phyloP scores from a whole-genome alignment of 2,113 vertebrate genomes.

The Plecotus auritus region DNA sequence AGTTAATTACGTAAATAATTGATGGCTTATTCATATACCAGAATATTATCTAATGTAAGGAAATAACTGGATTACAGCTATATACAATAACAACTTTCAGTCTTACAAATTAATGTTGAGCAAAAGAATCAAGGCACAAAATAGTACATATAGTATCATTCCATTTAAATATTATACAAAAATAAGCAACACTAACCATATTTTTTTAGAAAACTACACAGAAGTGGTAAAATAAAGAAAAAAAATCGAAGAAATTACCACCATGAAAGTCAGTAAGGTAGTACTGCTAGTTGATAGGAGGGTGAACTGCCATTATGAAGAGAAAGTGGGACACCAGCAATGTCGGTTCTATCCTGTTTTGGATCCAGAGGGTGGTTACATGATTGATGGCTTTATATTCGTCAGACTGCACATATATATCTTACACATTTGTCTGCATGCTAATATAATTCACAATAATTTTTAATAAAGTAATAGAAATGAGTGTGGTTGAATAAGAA shows the following conservation, averaged over 20 bases:
- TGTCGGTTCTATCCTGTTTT: not conserved
- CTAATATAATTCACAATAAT: not conserved
- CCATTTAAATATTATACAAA: constrained; percentile 10
- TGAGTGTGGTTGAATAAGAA: not conserved
- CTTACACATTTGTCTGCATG: not conserved
- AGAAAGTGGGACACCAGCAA: not conserved
- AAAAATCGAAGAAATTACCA: not conserved
- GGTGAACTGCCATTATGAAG: not conserved
- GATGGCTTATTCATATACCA: not conserved
- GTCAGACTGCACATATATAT: not conserved
- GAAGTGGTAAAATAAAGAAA: not conserved
- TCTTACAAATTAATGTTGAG: constrained; percentile 12
- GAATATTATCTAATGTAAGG: not conserved
- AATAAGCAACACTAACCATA: not conserved
- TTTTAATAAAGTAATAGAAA: not conserved
- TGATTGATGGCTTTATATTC: not conserved
- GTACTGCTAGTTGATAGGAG: not conserved
- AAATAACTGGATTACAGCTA: constrained; percentile 4
- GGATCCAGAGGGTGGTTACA: not conserved
- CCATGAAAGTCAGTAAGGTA: not conserved
- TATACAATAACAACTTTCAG: not conserved
- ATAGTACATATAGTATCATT: not conserved
- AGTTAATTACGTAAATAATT: not conserved
- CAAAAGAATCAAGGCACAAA: constrained; percentile 4
- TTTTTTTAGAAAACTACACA: not conserved